Evolutionary conservation across 2,113 vertebrate genomes (phyloP), one percentile per base, ranked within the genome.

Genomic region (Scophthalmus maximus): DNA sequence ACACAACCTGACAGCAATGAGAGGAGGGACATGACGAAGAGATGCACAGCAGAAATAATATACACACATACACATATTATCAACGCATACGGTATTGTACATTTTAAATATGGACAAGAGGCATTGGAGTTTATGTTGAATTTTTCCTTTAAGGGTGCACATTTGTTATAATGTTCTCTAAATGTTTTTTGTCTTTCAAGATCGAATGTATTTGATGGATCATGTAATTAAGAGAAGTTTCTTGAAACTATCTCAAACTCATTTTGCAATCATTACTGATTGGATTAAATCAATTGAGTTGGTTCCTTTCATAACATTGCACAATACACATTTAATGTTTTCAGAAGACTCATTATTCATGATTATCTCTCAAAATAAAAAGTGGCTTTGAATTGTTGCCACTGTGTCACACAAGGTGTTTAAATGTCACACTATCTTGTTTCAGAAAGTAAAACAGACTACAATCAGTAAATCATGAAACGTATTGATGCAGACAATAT

Each of bases 1-100:
- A 73, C 90, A 90, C 78, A 96, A 96, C 5, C 25, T 88, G 84
- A 96, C 91, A 0, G 83, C 84, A 47, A 78, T 5, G 5, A 78
- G 79, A 58, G 51, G 59, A 32, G 49, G 34, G 6, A 78, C 84
- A 61, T 91, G 73, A 90, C 29, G 20, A 51, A 40, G 10, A 64
- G 0, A 15, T 6, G 10, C 14, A 67, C 26, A 69, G 22, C n/a
- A 38, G 25, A 25, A 9, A 8, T 14, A n/a, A 38, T 14, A 29
- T 10, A 9, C 8, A 52, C 29, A 32, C 0, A 22, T 4, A 18
- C 12, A 36, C 25, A 38, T 14, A 32, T 17, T n/a, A n/a, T n/a
- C n/a, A n/a, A 11, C 34, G 11, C 11, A 2, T 8, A 38, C 6
- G 7, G 7, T 18, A 61, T 7, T 4, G 18, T 8, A 27, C 47